These are phyloP conservation scores for Lepidothrix coronata DNA, from an alignment of 2,113 vertebrate species.

Conservation along the genomic window DNA sequence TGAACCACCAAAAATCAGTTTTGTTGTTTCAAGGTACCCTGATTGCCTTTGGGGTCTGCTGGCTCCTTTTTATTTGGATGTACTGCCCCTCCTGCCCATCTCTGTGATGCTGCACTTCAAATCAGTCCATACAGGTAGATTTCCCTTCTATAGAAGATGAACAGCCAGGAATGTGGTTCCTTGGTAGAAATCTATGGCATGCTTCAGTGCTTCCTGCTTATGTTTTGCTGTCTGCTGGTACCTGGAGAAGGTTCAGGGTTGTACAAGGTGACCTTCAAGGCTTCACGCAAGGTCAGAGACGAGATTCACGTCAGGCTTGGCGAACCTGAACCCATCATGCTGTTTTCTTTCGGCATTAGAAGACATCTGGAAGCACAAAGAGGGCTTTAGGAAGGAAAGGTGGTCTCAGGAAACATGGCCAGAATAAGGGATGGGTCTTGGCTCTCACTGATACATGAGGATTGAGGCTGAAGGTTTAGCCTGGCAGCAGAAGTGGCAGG, in stretches of 20 bases:
- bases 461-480: neutral
- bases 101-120: neutral
- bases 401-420: neutral
- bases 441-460: neutral
- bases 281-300: neutral
- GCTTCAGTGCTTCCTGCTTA: neutral
- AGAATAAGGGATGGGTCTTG: neutral
- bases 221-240: neutral
- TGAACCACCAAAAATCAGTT: neutral
- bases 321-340: fast-evolving
- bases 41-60: neutral
- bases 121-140: neutral
- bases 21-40: neutral
- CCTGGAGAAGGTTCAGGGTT: neutral
- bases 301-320: neutral
- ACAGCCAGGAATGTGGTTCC: neutral
- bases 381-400: neutral
- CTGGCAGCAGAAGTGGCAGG: neutral
- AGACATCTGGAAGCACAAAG: neutral
- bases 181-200: fast-evolving
- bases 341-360: neutral
- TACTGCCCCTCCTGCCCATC: neutral
- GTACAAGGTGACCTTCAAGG: neutral
- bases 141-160: neutral
- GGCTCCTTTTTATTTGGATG: neutral